Conservation (phyloP, 2,797 vertebrate species). For the Microcaecilia unicolor region DNA sequence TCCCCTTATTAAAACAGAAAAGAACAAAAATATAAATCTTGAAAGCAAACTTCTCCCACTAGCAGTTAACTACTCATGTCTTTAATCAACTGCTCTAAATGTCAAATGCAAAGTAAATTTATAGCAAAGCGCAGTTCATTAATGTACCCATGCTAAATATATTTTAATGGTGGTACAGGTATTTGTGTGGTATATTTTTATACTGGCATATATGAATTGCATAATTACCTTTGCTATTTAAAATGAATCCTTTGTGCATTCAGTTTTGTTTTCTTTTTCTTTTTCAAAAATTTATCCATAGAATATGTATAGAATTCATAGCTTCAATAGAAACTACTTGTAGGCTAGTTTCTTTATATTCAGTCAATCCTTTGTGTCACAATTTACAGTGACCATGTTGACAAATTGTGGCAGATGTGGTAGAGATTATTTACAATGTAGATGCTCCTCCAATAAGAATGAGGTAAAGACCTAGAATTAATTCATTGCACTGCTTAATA, state of each 20-base stretch:
- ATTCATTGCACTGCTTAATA: too few species aligned
- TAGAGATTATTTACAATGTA: too few species aligned
- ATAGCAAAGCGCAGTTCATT: slow-evolving; percentile 31
- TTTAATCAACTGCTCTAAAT: slow-evolving; percentile 52
- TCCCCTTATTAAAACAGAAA: slow-evolving; percentile 28
- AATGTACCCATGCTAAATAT: slow-evolving; percentile 2
- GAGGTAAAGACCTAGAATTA: too few species aligned
- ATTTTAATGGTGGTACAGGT: slow-evolving; percentile 17
- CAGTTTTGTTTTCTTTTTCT: neutral
- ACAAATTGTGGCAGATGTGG: too few species aligned
- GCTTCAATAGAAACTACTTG: too few species aligned
- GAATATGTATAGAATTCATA: too few species aligned
- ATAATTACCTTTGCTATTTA: neutral
- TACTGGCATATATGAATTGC: slow-evolving; percentile 3
- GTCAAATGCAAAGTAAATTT: slow-evolving; percentile 53
- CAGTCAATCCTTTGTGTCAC: too few species aligned
- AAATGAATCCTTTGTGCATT: neutral
- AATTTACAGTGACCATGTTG: too few species aligned
- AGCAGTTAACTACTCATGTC: slow-evolving; percentile 40
- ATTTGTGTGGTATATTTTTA: slow-evolving; percentile 8
- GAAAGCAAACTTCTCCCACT: slow-evolving; percentile 28
- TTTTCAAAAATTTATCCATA: neutral
- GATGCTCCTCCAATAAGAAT: too few species aligned
- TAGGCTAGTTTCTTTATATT: too few species aligned
- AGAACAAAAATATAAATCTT: slow-evolving; percentile 32